Evolutionary conservation across 2,113 vertebrate species (phyloP), one percentile per base, ranked within the genome.

Genomic region (Mus musculus): DNA sequence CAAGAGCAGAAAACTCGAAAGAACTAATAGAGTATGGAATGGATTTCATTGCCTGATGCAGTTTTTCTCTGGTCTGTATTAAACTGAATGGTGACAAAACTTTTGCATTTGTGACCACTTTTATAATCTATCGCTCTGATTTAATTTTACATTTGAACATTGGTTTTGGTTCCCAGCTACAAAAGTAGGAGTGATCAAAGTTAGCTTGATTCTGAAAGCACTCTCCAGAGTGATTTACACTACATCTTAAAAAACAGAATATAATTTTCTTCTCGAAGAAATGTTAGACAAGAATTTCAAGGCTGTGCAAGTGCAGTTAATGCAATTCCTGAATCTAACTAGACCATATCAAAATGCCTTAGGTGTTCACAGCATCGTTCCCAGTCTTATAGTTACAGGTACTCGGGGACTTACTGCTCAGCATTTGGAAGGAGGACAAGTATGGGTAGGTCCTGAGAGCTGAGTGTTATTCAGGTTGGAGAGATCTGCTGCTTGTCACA

Each of bases 11-110:
- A 78, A 78, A 61, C 46, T 76, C 13, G 17, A 30, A 49, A 49
- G 88, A 61, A 13, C 54, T 80, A 46, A 46, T 46, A 59, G 56
- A 63, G 11, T 33, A 49, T 7, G 6, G 24, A 85, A 30, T 89
- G 36, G 24, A 72, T 95, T 87, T 75, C 36, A 42, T 56, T 85
- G 77, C 52, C 65, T 49, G 33, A 42, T 42, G 4, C 22, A 81
- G 26, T 20, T 81, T 87, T 89, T 73, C 76, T 28, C 94, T 80
- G 61, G 20, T 72, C 71, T 96, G 56, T 19, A 56, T 94, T 54
- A 49, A 78, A 49, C 20, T 46, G 82, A 84, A 75, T 20, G 54
- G 13, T 86, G 13, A 42, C 73, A 63, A 39, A 61, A 89, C 5
- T 12, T 91, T 69, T 52, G 33, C 19, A 84, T 78, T 72, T 88